These are phyloP conservation scores for Zeuzera pyrina DNA, from an alignment of 2,888 invertebrate genomes.

Conservation along the genomic window DNA sequence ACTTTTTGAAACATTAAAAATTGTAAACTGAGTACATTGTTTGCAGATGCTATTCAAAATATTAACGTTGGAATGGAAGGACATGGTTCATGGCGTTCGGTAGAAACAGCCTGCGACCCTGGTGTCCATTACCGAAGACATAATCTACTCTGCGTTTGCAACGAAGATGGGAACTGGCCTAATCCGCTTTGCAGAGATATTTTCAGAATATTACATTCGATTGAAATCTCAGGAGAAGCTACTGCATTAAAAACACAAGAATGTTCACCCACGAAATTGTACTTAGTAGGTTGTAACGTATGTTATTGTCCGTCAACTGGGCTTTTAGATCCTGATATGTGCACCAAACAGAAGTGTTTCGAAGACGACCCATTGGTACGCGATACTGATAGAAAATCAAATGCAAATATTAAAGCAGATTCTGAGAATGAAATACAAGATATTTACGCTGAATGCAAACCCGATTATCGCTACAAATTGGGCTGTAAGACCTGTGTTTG, in stretches of 20 bases:
- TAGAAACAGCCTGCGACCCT: slow-evolving; percentile 33
- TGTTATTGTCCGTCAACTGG: slow-evolving; percentile 42
- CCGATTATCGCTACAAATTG: slow-evolving; percentile 46
- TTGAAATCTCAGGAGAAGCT: slow-evolving; percentile 24
- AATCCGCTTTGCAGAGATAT: slow-evolving; percentile 48
- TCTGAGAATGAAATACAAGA: slow-evolving; percentile 20
- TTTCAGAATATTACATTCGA: slow-evolving; percentile 39
- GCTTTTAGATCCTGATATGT: slow-evolving; percentile 28
- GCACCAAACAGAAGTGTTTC: slow-evolving; percentile 37
- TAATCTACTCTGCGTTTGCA: slow-evolving; percentile 42
- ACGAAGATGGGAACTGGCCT: slow-evolving; percentile 51
- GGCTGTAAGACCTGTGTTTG: slow-evolving; percentile 71
- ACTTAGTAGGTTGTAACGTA: slow-evolving; percentile 47
- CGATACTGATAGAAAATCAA: slow-evolving; percentile 5
- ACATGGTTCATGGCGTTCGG: slow-evolving; percentile 44
- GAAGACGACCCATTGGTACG: slow-evolving; percentile 22
- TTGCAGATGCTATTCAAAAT: slow-evolving; percentile 43
- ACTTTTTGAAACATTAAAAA: background rate
- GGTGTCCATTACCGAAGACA: slow-evolving; percentile 38
- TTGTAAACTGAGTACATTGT: slow-evolving; percentile 4
- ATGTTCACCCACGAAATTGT: slow-evolving; percentile 37
- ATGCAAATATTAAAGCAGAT: slow-evolving; percentile 6
- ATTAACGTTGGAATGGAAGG: slow-evolving; percentile 56
- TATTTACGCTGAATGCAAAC: slow-evolving; percentile 46
- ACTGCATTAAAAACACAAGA: slow-evolving; percentile 17